Base-by-base conservation (phyloP, 2,888 invertebrate genomes). In the Congeria kusceri region DNA sequence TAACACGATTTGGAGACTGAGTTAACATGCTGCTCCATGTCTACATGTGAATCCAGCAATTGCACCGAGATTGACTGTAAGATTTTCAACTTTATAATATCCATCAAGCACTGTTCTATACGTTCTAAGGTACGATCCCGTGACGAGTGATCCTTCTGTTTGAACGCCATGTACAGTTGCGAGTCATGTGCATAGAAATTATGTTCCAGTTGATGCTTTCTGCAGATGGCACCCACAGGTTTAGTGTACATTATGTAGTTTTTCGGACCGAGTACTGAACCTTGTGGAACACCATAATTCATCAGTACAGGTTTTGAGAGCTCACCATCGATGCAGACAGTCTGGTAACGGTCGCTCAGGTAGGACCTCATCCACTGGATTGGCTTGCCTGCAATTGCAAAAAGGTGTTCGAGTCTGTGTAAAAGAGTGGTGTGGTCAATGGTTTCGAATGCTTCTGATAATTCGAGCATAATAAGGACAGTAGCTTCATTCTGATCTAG, bases 181-280 rank as follows among this genome's bases (percentile, higher is more conserved):
- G 70, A 63, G 65, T 79, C 80, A 61, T 74, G 77, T 1, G 79
- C 79, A 64, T 82, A 80, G 46, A 74, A 82, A 28, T 84, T 72
- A 62, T 76, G 59, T n/a, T 63, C 23, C 20, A 82, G 64, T 44
- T 71, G 63, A 76, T 82, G 73, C 23, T 57, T 75, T 27, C 47
- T 62, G 46, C 76, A 76, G 69, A 82, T 66, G n/a, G 71, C 66
- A 27, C 74, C 72, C 20, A 84, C 66, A 47, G 77, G 73, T 46
- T 66, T 75, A 53, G 69, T 76, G 46, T 65, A 76, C 70, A 76
- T 76, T 28, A 32, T 66, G 29, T 65, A 70, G 39, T 29, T 65
- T 53, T 76, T 70, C 1, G 69, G 61, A 3, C 61, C 65, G 4
- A 77, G 63, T 23, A 71, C 77, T 3, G 77, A 71, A 28, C 70